Conservation (phyloP, 2,113 vertebrate genomes). For the Ceyx melanurus region DNA sequence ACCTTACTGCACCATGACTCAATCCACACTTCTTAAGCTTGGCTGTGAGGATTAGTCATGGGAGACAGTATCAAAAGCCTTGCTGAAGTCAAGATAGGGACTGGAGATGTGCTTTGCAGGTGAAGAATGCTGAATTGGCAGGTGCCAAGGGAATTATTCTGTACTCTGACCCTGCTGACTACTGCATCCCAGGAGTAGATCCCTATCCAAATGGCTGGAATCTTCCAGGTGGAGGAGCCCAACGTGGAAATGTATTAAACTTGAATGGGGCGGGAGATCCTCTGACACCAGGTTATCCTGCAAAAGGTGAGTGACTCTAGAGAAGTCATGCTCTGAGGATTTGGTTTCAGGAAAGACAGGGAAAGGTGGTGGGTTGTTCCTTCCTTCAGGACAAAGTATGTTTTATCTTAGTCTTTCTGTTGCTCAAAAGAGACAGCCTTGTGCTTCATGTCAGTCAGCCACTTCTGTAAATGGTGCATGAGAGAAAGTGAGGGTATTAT, state of each 20-base stretch:
- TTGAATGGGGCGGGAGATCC: slow-evolving; percentile 94
- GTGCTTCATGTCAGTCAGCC: not conserved
- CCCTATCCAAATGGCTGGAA: slow-evolving; percentile 94
- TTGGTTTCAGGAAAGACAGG: not conserved
- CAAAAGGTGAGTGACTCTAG: slow-evolving; percentile 82
- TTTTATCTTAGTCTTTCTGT: not conserved
- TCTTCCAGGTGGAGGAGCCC: slow-evolving; percentile 87
- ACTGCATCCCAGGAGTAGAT: slow-evolving; percentile 81
- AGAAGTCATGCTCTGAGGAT: not conserved
- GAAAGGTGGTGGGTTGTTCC: not conserved
- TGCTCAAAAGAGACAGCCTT: not conserved
- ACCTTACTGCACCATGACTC: too few species aligned
- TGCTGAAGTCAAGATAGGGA: not conserved
- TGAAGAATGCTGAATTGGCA: slow-evolving; percentile 89
- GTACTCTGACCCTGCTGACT: slow-evolving; percentile 94
- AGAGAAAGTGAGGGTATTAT: not conserved
- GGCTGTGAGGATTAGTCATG: too few species aligned
- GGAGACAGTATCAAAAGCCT: too few species aligned
- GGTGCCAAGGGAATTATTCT: slow-evolving; percentile 90
- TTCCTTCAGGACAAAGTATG: not conserved
- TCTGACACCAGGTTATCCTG: slow-evolving; percentile 94
- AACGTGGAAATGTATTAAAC: slow-evolving; percentile 92
- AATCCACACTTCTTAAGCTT: too few species aligned
- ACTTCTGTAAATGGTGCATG: not conserved
- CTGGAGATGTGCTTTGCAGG: slow-evolving; percentile 71